Evolutionary conservation across 2,113 vertebrate genomes (phyloP), one percentile per base, ranked within the genome.

Genomic region (Urocitellus parryii): DNA sequence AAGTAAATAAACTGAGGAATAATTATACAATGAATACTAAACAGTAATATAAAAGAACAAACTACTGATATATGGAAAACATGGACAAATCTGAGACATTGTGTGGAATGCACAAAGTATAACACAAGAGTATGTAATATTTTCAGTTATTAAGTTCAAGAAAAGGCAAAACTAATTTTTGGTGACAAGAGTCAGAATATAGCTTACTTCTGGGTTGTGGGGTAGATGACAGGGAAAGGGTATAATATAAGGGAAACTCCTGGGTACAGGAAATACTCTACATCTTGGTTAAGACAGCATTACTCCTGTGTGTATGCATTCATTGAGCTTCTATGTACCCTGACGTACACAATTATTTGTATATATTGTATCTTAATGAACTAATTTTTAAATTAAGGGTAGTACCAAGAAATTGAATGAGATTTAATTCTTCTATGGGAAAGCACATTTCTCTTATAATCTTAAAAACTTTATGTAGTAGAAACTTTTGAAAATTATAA

Each of bases 401-500:
- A 91, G 68, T 58, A 32, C 76, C 45, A 77, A 70, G n/a, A 80
- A 87, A 68, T 68, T 34, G 0, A 93, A 16, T 45, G 79, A 48
- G 16, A 63, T 68, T 42, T 61, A 80, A n/a, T 92, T 42, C 16
- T 85, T 65, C 68, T 48, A 45, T n/a, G 34, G 29, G 8, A 93
- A 93, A 88, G 29, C 11, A 14, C 29, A 88, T 81, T 93, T 76
- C 51, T 74, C 45, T 78, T 61, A 82, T 22, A 95, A 92, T 5
- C 42, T 80, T 53, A 93, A 83, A 93, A 86, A 56, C 5, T 82
- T 53, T 53, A 51, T 4, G 17, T 17, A 82, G 58, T 32, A 90
- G 70, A 82, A 86, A 96, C 63, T 90, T 45, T 78, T 65, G 39
- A 85, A 78, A 89, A 86, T n/a, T 32, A 37, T 56, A 63, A 58